These are phyloP conservation scores for Phengaris alcon DNA, from an alignment of 2,888 invertebrate genomes.

Conservation along the genomic window DNA sequence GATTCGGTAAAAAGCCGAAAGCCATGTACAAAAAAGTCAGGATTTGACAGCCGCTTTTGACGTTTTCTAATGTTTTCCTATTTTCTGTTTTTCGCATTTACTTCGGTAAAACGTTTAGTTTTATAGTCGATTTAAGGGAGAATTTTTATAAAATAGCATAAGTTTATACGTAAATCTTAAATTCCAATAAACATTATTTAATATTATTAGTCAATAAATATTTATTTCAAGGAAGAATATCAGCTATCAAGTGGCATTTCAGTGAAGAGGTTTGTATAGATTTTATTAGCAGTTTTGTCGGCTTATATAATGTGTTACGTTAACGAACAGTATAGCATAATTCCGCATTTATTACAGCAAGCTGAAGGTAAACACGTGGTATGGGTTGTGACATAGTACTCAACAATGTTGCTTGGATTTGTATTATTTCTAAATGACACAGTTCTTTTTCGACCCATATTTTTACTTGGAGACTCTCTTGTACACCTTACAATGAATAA, in stretches of 20 bases:
- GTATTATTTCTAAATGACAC: background rate
- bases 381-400: background rate
- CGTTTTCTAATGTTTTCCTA: background rate
- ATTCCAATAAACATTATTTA: background rate
- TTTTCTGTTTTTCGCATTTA: slow-evolving; percentile 11
- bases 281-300: slow-evolving; percentile 18
- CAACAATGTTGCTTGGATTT: background rate
- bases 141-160: background rate
- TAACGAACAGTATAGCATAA: background rate
- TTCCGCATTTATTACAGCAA: slow-evolving; percentile 32
- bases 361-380: background rate
- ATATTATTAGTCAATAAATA: background rate
- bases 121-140: background rate
- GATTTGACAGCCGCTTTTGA: background rate
- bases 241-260: background rate
- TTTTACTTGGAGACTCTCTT: background rate
- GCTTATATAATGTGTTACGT: slow-evolving; percentile 42
- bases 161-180: background rate
- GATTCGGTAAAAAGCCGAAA: too few relatives aligned
- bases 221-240: background rate
- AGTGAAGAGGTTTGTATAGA: slow-evolving; percentile 2
- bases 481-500: background rate
- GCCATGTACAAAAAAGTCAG: background rate
- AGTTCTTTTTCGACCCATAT: background rate
- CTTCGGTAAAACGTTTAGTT: background rate